Evolutionary conservation across 1,140 invertebrate genomes (phyloP), one percentile per base, ranked within the genome.

Genomic region (Ceratina australensis): DNA sequence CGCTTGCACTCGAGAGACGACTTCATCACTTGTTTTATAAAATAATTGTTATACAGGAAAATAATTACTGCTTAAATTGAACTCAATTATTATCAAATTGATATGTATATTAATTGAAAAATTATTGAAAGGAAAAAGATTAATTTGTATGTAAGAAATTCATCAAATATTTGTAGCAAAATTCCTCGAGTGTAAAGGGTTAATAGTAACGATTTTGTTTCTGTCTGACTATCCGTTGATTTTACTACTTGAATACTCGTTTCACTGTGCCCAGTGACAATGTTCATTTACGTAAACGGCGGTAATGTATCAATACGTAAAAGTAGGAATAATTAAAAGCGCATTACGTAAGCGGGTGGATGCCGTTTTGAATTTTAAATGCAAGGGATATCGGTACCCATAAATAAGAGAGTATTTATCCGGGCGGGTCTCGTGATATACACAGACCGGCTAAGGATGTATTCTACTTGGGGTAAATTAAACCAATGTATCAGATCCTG

Each of bases 301-400:
- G 10, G 54, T 63, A 71, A 75, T 83, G 67, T 56, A 20, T 15
- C 20, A 52, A 64, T 61, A 22, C 71, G 82, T 72, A 72, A n/a
- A 24, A 61, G 54, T 24, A 54, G 61, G 47, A 79, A 79, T 83
- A 83, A 83, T 83, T 75, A 83, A 75, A 74, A 56, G 71, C 42
- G 47, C 54, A 79, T 79, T 83, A 82, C 54, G 57, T 24, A 28
- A 67, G 28, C 18, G 12, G 50, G 42, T 49, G 20, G 54, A 33
- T 24, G 66, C 15, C 49, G 42, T 59, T 83, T 82, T 83, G 82
- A 82, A 83, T 83, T 83, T 83, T 82, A 83, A 83, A 83, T 83
- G 49, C 22, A 16, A n/a, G 24, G 12, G 59, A 63, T 83, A 83
- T 82, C 82, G 76, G 68, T 13, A 12, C 10, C 47, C 76, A 18